phyloP scores from a whole-genome alignment of 2,797 vertebrate genomes.

The Sebastes alutus region DNA sequence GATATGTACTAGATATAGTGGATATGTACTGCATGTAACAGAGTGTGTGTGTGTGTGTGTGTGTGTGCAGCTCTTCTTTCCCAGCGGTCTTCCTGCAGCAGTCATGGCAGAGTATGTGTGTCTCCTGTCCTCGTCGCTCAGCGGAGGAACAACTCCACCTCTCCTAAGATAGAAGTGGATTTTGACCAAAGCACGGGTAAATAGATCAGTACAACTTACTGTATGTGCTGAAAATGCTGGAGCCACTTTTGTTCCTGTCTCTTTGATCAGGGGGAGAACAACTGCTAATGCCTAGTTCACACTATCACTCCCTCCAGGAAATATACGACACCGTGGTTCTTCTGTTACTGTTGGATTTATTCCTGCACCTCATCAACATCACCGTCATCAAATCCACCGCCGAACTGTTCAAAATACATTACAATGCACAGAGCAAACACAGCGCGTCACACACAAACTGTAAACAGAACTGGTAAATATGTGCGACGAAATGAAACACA shows the following conservation, averaged over 20 bases:
- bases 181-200: conserved; percentile 79
- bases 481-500: too few species aligned
- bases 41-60: not conserved
- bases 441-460: too few species aligned
- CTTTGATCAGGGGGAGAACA: not conserved
- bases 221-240: too few species aligned
- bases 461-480: too few species aligned
- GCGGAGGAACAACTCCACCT: conserved; percentile 68
- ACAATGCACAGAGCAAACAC: too few species aligned
- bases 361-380: too few species aligned
- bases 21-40: not conserved
- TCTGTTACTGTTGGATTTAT: too few species aligned
- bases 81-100: conserved; percentile 52
- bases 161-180: conserved; percentile 76
- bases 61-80: conserved; percentile 60
- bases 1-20: not conserved
- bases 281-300: too few species aligned
- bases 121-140: conserved; percentile 47
- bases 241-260: not conserved
- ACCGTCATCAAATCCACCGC: too few species aligned
- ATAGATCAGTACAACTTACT: not conserved
- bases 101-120: conserved; percentile 52
- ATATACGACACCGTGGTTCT: too few species aligned
- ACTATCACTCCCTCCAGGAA: too few species aligned
- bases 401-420: too few species aligned